Conservation (phyloP, 1,140 invertebrate genomes). For the Drosophila lacertosa region DNA sequence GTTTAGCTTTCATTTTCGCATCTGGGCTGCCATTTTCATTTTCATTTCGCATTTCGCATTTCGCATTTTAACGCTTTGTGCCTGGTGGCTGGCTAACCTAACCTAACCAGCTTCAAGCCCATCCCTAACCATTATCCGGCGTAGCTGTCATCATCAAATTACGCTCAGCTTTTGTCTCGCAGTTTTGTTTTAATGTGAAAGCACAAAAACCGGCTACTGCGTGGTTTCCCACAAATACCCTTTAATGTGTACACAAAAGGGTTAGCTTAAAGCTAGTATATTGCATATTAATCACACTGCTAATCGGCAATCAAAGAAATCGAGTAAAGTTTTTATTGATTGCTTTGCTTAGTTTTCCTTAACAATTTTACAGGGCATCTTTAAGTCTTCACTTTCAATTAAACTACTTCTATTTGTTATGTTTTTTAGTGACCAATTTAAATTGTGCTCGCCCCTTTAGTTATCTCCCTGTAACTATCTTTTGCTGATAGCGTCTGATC, state of each 20-base stretch:
- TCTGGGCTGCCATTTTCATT: slow-evolving; percentile 66
- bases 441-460: slow-evolving; percentile 31
- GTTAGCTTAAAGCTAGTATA: background rate
- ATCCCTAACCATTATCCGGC: slow-evolving; percentile 27
- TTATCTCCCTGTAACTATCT: slow-evolving; percentile 34
- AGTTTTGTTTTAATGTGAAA: slow-evolving; percentile 57
- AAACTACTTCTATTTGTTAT: background rate
- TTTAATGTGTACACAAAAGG: background rate
- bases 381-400: background rate
- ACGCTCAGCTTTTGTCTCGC: slow-evolving; percentile 66
- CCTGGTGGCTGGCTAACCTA: background rate
- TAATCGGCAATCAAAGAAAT: no score
- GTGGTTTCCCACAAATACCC: background rate
- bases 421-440: slow-evolving; percentile 38
- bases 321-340: no score
- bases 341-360: no score
- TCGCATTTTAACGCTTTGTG: slow-evolving; percentile 55
- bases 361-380: background rate
- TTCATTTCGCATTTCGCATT: slow-evolving; percentile 62
- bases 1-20: slow-evolving; percentile 66
- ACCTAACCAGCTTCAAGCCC: background rate
- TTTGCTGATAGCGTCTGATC: slow-evolving; percentile 38
- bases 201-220: slow-evolving; percentile 42
- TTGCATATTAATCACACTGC: no score
- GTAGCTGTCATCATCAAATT: slow-evolving; percentile 77